Percentiles rank a stretch among this genome's conserved stretches.
Evolutionary conservation across 1,140 invertebrate genomes (phyloP).

Genomic region (Drosophila navojoa): DNA sequence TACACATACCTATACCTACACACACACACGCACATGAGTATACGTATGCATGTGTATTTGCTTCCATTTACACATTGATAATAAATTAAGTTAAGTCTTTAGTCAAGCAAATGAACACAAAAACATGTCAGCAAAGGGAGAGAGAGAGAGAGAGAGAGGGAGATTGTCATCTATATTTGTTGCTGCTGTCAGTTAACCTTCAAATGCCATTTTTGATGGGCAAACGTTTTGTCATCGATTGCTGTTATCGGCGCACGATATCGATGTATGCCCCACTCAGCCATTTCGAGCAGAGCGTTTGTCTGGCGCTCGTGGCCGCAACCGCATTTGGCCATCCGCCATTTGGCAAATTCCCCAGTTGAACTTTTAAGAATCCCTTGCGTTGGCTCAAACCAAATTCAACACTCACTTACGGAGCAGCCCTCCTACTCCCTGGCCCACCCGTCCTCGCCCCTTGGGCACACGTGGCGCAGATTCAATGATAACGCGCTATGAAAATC

Average conservation of each 20-base stretch:
- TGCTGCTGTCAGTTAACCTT: no score
- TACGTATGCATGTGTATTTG: no score
- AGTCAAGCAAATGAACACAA: no score
- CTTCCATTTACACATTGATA: no score
- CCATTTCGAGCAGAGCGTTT: not conserved
- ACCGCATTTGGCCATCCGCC: conserved; percentile 25
- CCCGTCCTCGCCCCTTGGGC: not conserved
- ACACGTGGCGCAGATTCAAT: conserved; percentile 46
- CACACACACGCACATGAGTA: no score
- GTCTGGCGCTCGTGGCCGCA: conserved; percentile 22
- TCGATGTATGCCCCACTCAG: conserved; percentile 30
- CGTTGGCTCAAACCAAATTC: conserved; percentile 1
- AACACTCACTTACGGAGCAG: conserved; percentile 2
- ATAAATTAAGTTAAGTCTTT: no score
- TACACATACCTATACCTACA: no score
- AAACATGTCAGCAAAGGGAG: no score
- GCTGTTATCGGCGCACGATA: conserved; percentile 15
- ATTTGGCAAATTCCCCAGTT: conserved; percentile 34
- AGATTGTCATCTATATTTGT: no score
- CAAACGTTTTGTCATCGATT: conserved; percentile 33
- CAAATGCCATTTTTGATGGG: conserved; percentile 6
- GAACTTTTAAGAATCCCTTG: conserved; percentile 32
- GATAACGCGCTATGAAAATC: conserved; percentile 57
- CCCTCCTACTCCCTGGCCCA: not conserved
- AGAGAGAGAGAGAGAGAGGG: no score